phyloP scores from a whole-genome alignment of 2,797 vertebrate genomes.

The Hypotaenidia philippensis region DNA sequence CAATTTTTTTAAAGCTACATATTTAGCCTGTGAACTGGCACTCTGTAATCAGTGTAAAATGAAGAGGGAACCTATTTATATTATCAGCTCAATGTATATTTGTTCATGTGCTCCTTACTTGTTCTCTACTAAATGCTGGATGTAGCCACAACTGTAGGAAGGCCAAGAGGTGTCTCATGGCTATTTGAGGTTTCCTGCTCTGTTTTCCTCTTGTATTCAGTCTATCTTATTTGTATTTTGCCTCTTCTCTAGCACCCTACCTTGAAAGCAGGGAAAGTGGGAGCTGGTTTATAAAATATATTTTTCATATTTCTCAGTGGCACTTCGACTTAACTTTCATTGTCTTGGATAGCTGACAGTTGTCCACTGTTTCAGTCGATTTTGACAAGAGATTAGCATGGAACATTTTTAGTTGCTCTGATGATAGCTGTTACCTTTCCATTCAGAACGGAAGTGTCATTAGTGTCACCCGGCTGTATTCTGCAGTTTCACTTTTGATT shows the following conservation, averaged over 20 bases:
- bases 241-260: neutral
- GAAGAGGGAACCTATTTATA: neutral
- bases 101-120: neutral
- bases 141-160: neutral
- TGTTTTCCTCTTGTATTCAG: neutral
- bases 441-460: neutral
- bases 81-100: neutral
- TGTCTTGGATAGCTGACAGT: neutral
- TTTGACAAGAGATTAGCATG: neutral
- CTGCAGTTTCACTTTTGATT: constrained; percentile 66
- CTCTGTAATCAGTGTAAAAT: neutral
- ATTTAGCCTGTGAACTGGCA: neutral
- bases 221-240: neutral
- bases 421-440: neutral
- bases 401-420: neutral
- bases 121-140: neutral
- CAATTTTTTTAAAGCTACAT: neutral
- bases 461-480: neutral
- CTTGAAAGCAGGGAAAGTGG: neutral
- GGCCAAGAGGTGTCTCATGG: neutral
- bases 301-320: neutral
- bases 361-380: neutral
- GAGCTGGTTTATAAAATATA: neutral
- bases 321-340: neutral
- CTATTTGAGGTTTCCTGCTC: neutral